Evolutionary conservation across 2,888 invertebrate genomes (phyloP).

Genomic region (Aplocera efformata): DNA sequence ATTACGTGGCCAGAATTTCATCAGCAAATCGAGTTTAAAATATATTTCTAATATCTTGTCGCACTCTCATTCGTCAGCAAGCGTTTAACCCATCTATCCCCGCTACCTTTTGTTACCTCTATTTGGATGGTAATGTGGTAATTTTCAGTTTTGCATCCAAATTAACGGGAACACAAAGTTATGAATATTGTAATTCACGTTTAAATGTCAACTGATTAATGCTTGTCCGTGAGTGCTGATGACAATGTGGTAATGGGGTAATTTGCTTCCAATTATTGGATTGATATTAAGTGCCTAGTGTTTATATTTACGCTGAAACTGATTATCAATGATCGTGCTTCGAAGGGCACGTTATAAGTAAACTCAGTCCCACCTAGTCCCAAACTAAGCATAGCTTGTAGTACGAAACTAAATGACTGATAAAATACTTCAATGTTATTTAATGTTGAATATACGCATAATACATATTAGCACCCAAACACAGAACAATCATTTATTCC

Average conservation of each 20-base stretch:
- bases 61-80: neutral
- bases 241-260: slow-evolving; percentile 41
- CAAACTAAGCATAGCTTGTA: too few relatives aligned
- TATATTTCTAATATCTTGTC: too few relatives aligned
- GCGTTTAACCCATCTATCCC: slow-evolving; percentile 24
- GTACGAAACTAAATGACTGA: too few relatives aligned
- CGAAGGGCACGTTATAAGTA: too few relatives aligned
- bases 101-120: slow-evolving; percentile 67
- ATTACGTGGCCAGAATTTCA: too few relatives aligned
- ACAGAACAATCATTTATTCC: too few relatives aligned
- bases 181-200: slow-evolving; percentile 70
- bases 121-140: slow-evolving; percentile 77
- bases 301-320: slow-evolving; percentile 1
- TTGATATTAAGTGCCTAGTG: slow-evolving; percentile 9
- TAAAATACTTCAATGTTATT: too few relatives aligned
- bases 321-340: too few relatives aligned
- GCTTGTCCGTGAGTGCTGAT: slow-evolving; percentile 44
- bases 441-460: too few relatives aligned
- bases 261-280: slow-evolving; percentile 25
- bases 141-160: slow-evolving; percentile 74
- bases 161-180: slow-evolving; percentile 50
- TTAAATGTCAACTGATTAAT: slow-evolving; percentile 60
- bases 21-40: too few relatives aligned
- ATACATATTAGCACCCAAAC: too few relatives aligned
- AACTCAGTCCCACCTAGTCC: too few relatives aligned